Evolutionary conservation across 2,797 vertebrate genomes (phyloP).

Genomic region (Notamacropus eugenii): DNA sequence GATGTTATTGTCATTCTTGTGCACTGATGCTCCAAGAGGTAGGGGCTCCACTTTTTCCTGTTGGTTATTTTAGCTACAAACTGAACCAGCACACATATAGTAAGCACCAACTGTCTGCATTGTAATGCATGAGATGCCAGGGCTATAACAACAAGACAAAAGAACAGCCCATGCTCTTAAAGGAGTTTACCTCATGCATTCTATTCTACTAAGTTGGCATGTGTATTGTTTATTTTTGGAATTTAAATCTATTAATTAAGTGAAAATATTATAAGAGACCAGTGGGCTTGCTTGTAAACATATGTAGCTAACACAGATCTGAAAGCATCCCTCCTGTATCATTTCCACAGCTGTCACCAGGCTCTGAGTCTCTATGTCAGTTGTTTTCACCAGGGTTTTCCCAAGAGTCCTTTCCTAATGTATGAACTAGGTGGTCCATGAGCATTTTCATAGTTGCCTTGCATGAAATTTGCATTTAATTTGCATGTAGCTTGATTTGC

Average conservation of each 20-base stretch:
- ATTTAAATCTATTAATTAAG: constrained; percentile 30
- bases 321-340: constrained; percentile 18
- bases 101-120: neutral
- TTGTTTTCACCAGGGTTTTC: constrained; percentile 46
- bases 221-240: neutral
- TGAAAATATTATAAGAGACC: neutral
- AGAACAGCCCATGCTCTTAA: neutral
- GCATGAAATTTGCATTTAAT: constrained; percentile 49
- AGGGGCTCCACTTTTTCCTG: neutral
- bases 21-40: constrained; percentile 30
- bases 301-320: neutral
- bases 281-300: neutral
- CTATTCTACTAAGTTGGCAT: neutral
- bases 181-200: neutral
- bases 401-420: neutral
- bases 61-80: neutral
- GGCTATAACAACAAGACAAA: neutral
- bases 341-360: neutral
- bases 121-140: neutral
- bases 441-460: neutral
- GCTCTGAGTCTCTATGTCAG: neutral
- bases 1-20: neutral
- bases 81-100: neutral
- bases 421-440: neutral
- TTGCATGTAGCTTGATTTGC: constrained; percentile 61